Conservation (phyloP, 2,797 vertebrate genomes). For the Sebastes hopkinsi region DNA sequence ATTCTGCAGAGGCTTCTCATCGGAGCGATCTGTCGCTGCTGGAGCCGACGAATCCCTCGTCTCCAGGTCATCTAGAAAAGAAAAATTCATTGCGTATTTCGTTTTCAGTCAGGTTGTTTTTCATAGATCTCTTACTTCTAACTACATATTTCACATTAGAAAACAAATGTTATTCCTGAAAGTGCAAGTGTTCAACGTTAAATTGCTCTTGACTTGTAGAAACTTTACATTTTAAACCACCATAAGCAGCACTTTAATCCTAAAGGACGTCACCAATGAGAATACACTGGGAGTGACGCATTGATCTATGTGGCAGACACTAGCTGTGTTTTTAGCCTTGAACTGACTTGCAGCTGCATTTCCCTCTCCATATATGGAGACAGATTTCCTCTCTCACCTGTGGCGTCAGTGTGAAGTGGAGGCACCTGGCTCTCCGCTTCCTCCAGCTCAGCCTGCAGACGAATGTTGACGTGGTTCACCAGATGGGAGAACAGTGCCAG, state of each 20-base stretch:
- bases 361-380: neutral
- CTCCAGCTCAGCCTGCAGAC: conserved; percentile 95
- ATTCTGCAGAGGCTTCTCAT: conserved; percentile 77
- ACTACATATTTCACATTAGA: neutral
- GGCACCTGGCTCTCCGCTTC: conserved; percentile 91
- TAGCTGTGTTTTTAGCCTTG: neutral
- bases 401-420: conserved; percentile 85
- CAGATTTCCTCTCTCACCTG: conserved; percentile 78
- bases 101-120: neutral
- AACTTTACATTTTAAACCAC: neutral
- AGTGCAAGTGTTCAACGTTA: neutral
- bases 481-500: conserved; percentile 97
- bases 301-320: neutral
- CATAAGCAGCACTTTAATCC: neutral
- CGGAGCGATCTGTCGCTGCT: neutral
- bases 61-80: conserved; percentile 86
- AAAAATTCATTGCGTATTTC: neutral
- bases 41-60: conserved; percentile 71
- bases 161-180: neutral
- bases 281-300: neutral
- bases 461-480: conserved; percentile 97
- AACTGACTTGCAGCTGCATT: neutral
- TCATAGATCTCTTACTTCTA: neutral
- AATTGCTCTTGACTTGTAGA: neutral
- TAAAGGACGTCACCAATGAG: neutral